Base-by-base conservation (phyloP, 2,888 invertebrate genomes). In the Baccha elongata region DNA sequence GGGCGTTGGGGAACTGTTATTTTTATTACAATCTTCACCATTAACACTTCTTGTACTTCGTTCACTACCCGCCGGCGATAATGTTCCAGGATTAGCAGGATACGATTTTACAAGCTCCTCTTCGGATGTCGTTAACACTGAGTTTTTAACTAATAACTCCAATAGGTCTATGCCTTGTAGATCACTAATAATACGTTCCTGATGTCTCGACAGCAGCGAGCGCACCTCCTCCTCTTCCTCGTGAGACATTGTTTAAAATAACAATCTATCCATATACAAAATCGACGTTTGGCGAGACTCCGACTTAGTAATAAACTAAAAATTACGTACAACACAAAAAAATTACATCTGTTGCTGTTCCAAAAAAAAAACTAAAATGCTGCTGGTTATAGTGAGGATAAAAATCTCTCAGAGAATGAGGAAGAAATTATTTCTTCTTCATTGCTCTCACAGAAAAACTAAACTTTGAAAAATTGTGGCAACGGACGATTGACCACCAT, bases 91-190 rank as follows among this genome's bases (percentile, higher is more conserved):
- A n/a, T 84, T 69, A 11, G 85, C 67, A 0, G 86, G 85, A 62
- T 87, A 87, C 5, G 88, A 86, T 67, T 89, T 90, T 1, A 89
- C 75, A 13, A 90, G 74, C 15, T 90, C 91, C 89, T 94, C 93
- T 85, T 93, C 92, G 86, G 92, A 92, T 85, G 93, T 91, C 87
- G 91, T 93, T 80, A 94, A 92, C 85, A 94, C 92, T 58, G 93
- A 93, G 87, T 93, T 94, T 88, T 94, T 94, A 68, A 94, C 93
- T 75, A 94, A 91, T 84, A 93, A 92, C 83, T 93, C 92, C 85
- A 94, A 88, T 62, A 94, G 90, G 89, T 94, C 93, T 83, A 94
- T 93, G 85, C 93, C 92, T 87, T 92, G 91, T 86, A 94, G 89
- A 91, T 94, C 94, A 78, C 92, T 92, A 87, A 93, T 91, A 86